Conservation (phyloP, 2,888 invertebrate genomes). For the Drosophila yooni region DNA sequence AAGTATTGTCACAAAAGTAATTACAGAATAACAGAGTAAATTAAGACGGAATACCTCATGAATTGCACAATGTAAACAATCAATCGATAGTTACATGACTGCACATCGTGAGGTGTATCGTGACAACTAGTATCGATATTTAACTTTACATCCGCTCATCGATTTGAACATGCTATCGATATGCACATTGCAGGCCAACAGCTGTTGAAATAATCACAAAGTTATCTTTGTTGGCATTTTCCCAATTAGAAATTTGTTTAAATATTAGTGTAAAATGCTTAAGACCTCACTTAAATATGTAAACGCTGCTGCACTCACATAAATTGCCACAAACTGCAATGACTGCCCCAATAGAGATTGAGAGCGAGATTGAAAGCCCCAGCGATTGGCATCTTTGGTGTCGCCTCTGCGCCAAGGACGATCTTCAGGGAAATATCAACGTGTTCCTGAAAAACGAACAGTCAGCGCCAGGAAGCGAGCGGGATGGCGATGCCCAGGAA, state of each 20-base stretch:
- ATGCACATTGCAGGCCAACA: slow-evolving; percentile 12
- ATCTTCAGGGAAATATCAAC: slow-evolving; percentile 70
- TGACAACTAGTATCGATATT: not conserved
- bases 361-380: not conserved
- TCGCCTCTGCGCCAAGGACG: slow-evolving; percentile 78
- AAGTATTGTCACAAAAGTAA: not conserved
- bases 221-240: slow-evolving; percentile 22
- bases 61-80: not conserved
- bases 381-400: slow-evolving; percentile 75
- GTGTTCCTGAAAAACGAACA: slow-evolving; percentile 70
- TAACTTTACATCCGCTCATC: not conserved
- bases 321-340: slow-evolving; percentile 16
- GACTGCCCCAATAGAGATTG: slow-evolving; percentile 12
- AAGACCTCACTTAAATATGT: not conserved
- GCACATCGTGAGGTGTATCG: not conserved
- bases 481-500: slow-evolving; percentile 3
- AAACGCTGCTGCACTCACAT: slow-evolving; percentile 1
- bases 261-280: slow-evolving; percentile 1
- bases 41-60: not conserved
- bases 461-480: not conserved
- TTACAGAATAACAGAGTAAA: not conserved
- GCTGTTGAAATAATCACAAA: slow-evolving; percentile 38
- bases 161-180: slow-evolving; percentile 6
- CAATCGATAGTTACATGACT: not conserved
- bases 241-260: slow-evolving; percentile 7